Evolutionary conservation across 2,888 invertebrate genomes (phyloP).

Genomic region (Mythimna loreyi): DNA sequence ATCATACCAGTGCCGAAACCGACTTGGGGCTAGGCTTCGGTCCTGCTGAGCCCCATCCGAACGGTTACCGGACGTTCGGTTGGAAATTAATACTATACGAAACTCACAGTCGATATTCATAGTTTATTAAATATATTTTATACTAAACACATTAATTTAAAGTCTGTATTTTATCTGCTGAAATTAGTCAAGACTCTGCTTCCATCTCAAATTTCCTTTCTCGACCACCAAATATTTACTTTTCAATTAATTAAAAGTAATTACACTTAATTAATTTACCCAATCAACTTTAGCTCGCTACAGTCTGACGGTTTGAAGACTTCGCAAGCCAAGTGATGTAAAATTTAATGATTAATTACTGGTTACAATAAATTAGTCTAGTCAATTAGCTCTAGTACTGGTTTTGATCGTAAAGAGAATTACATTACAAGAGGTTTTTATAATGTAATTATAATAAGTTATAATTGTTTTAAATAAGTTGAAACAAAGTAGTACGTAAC

Average conservation of each 20-base stretch:
- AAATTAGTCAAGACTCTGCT: background rate
- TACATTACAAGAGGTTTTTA: slow-evolving; percentile 6
- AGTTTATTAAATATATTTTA: too few relatives aligned
- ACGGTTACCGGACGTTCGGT: too few relatives aligned
- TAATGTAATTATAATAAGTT: slow-evolving; percentile 13
- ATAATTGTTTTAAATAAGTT: background rate
- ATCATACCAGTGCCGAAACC: too few relatives aligned
- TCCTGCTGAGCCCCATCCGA: too few relatives aligned
- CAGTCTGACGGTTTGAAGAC: slow-evolving; percentile 16
- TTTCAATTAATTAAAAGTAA: slow-evolving; percentile 24
- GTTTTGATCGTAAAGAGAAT: slow-evolving; percentile 22
- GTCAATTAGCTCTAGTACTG: background rate
- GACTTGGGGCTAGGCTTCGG: too few relatives aligned
- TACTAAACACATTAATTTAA: too few relatives aligned
- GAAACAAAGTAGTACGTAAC: too few relatives aligned
- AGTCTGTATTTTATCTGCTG: background rate
- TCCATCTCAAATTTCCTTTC: slow-evolving; percentile 1
- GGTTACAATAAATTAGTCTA: slow-evolving; percentile 25
- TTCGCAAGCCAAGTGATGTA: slow-evolving; percentile 24
- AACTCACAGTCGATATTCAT: too few relatives aligned
- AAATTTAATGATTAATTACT: slow-evolving; percentile 30
- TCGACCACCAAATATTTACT: slow-evolving; percentile 6
- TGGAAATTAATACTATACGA: too few relatives aligned
- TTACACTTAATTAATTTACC: slow-evolving; percentile 20
- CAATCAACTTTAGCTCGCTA: slow-evolving; percentile 29